Base-by-base conservation (phyloP, 1,140 invertebrate species). In the Pseudomyrmex gracilis region DNA sequence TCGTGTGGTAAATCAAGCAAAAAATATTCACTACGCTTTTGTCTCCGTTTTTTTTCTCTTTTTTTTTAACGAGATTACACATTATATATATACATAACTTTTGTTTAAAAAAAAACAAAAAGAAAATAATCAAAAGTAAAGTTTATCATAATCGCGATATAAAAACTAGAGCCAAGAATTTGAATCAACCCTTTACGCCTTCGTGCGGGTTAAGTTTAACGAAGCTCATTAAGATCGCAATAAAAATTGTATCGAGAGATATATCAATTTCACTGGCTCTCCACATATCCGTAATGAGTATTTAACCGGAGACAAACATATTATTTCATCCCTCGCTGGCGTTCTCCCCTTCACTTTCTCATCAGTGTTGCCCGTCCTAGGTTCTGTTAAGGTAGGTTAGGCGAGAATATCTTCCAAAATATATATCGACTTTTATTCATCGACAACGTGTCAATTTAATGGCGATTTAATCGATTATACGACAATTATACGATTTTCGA, bases 371-470 rank as follows among this genome's bases (percentile, higher is more conserved):
- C 63, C 34, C 63, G 53, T 63, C 77, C 85, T 53, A 77, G 17
- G 47, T 53, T 34, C 34, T 64, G 82, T 86, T 86, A 86, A 85
- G 83, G 85, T 86, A 85, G 85, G 76, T 88, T 90, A 87, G 83
- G 83, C 83, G 63, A 34, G 74, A 58, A 55, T 78, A 73, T 83
- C 73, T 66, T 64, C 51, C 43, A 49, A 76, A 55, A 34, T 45
- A 15, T 60, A 34, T 45, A 15, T 60, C 73, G n/a, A 22, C 63
- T 17, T 17, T 60, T 49, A 12, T 70, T 51, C 49, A 13, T 12
- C 74, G 60, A 13, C 58, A 43, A 58, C n/a, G 43, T 7, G 22
- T 58, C 45, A 58, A 58, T 80, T 71, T 58, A 70, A 80, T 58
- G 47, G 49, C 24, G 49, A 53, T 2, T n/a, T n/a, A n/a, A n/a